Conservation (phyloP, 2,797 vertebrate species). For the Fundulus diaphanus region DNA sequence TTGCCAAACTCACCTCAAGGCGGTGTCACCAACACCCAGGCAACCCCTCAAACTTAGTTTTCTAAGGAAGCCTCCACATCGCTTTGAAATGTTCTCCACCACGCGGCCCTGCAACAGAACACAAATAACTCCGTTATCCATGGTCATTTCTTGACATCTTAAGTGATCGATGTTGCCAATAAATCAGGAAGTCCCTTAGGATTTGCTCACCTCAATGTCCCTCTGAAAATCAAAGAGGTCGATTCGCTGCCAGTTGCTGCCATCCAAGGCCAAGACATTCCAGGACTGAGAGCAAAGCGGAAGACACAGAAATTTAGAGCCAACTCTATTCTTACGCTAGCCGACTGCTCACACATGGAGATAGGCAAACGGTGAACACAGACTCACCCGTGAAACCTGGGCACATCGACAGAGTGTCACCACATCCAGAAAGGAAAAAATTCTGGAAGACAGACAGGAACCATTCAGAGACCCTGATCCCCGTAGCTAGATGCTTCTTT, state of each 20-base stretch:
- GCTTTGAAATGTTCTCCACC: constrained; percentile 98
- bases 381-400: constrained; percentile 97
- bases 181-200: background rate
- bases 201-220: constrained; percentile 91
- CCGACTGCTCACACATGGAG: background rate
- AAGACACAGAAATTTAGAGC: constrained; percentile 36
- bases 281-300: constrained; percentile 84
- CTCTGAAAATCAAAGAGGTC: constrained; percentile 99
- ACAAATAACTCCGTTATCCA: constrained; percentile 16
- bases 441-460: constrained; percentile 83
- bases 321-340: constrained; percentile 2
- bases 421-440: constrained; percentile 99
- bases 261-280: constrained; percentile 97
- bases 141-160: background rate
- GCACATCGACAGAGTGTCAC: constrained; percentile 98
- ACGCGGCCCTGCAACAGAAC: constrained; percentile 87
- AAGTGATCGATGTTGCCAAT: background rate
- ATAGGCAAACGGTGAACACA: constrained; percentile 52
- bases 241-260: constrained; percentile 98
- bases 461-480: constrained; percentile 59
- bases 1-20: constrained; percentile 84
- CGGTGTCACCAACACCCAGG: constrained; percentile 93
- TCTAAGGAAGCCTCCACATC: constrained; percentile 94
- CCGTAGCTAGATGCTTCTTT: constrained; percentile 54
- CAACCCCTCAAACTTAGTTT: constrained; percentile 96